Evolutionary conservation across 2,888 invertebrate genomes (phyloP), one percentile per base, ranked within the genome.

Genomic region (Aspidiotus rigidus): DNA sequence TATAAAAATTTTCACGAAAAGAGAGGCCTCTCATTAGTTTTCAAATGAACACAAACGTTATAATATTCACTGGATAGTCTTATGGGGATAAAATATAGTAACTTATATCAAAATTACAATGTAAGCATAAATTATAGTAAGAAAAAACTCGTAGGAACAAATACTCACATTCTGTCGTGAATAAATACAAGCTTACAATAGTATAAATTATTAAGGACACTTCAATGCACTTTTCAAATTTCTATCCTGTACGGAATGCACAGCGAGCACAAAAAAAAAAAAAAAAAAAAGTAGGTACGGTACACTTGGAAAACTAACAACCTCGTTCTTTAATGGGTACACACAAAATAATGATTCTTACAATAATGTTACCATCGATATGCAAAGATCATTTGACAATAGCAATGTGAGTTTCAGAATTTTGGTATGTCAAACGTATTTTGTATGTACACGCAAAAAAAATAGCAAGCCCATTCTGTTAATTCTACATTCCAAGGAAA

Each of bases 131-230:
- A 28, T 28, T 28, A 28, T 28, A 28, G 28, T 28, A 28, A 49
- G n/a, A 49, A n/a, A 49, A 49, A 49, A 49, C 49, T 49, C 49
- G 49, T 49, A 49, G 49, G 49, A 49, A 49, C 49, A 49, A 49
- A n/a, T 49, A 49, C n/a, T 49, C 49, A 49, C 49, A 49, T 49
- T 49, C 49, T 49, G 49, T 49, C 11, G n/a, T 13, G 10, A 13
- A 49, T 49, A 49, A 11, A 2, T 49, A 49, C 49, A 59, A 59
- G 59, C 59, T 59, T 59, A 59, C 13, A 59, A 59, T 28, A 28
- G 28, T 59, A 28, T 28, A 28, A 28, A 28, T 28, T 28, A 59
- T 39, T 59, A 59, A 59, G 59, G 59, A 59, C 59, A 59, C 59
- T 59, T 59, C 28, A 59, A 59, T 59, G 59, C 17, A 15, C 13